These are phyloP conservation scores for Gracilinanus agilis DNA, from an alignment of 2,113 vertebrate species.

Conservation along the genomic window DNA sequence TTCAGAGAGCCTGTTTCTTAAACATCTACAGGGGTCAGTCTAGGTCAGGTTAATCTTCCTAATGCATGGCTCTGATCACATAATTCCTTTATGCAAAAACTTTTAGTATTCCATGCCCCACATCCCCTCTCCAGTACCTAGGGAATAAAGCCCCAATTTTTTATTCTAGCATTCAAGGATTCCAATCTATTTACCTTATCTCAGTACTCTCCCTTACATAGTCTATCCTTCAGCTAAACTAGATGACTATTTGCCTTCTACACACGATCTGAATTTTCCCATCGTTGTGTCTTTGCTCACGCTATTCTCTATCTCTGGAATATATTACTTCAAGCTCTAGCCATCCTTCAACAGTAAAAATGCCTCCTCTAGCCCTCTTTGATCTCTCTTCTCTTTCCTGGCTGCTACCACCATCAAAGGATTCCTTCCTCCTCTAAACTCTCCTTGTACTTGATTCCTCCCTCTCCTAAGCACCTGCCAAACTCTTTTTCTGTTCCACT, in stretches of 20 bases:
- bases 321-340: neutral
- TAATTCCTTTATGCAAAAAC: neutral
- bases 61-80: neutral
- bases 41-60: too few relatives aligned
- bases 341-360: neutral
- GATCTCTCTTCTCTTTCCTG: neutral
- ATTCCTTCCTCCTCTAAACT: neutral
- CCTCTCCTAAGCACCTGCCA: neutral
- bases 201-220: neutral
- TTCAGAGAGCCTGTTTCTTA: neutral
- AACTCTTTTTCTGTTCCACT: neutral
- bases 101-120: neutral
- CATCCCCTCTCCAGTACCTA: neutral
- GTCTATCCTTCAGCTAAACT: neutral
- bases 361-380: neutral
- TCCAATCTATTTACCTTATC: neutral
- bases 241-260: neutral
- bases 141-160: neutral
- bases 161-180: neutral
- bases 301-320: neutral
- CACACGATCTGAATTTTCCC: neutral
- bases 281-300: neutral
- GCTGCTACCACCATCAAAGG: neutral
- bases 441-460: neutral
- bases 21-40: neutral